A percentile compares a stretch with the other conserved stretches of the same genome.
phyloP scores from a whole-genome alignment of 2,888 invertebrate genomes.

The Alcis repandata region DNA sequence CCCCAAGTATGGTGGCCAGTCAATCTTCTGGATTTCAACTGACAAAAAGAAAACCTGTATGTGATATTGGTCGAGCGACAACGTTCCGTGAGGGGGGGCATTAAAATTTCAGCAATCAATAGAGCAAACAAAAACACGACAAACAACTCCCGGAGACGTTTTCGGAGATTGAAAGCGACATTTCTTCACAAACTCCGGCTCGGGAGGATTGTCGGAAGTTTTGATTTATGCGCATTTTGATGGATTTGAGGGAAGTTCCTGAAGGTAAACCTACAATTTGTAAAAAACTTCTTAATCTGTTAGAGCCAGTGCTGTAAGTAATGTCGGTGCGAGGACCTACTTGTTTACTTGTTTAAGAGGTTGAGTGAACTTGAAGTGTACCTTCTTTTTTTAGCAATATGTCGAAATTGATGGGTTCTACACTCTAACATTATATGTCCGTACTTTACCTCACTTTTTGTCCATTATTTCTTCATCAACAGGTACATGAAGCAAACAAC shows the following conservation, averaged over 20 bases:
- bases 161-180: slow-evolving; percentile 64
- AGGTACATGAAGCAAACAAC: neutral
- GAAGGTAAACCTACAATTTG: slow-evolving; percentile 61
- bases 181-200: slow-evolving; percentile 55
- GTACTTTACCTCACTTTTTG: slow-evolving; percentile 2
- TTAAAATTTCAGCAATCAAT: slow-evolving; percentile 52
- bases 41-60: slow-evolving; percentile 40
- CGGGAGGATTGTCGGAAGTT: slow-evolving; percentile 64
- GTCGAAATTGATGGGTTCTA: slow-evolving; percentile 15
- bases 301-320: slow-evolving; percentile 44
- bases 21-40: slow-evolving; percentile 39
- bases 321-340: slow-evolving; percentile 33
- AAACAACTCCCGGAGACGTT: slow-evolving; percentile 57
- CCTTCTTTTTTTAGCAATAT: slow-evolving; percentile 19
- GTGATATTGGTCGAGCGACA: slow-evolving; percentile 13
- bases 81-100: slow-evolving; percentile 45
- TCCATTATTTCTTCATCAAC: neutral
- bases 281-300: slow-evolving; percentile 62
- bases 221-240: slow-evolving; percentile 78
- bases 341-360: slow-evolving; percentile 32
- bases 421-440: neutral
- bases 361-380: slow-evolving; percentile 14
- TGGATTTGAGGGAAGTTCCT: slow-evolving; percentile 55
- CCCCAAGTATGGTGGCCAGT: slow-evolving; percentile 38
- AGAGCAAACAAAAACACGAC: slow-evolving; percentile 57